These are phyloP conservation scores for Watsonalla cultraria DNA, from an alignment of 2,888 invertebrate species.

Conservation along the genomic window DNA sequence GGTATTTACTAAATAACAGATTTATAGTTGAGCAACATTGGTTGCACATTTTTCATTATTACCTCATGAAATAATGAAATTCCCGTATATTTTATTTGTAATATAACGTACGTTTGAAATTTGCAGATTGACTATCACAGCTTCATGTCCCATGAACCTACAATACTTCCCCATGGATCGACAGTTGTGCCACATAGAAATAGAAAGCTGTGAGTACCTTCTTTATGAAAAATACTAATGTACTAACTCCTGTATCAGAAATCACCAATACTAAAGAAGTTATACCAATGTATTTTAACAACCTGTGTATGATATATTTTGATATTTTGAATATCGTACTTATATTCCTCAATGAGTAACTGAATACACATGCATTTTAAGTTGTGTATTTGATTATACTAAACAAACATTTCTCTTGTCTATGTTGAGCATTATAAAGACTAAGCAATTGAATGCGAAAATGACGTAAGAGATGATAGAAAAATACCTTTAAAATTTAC, in stretches of 20 bases:
- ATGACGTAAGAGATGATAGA: constrained; percentile 49
- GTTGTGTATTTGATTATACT: no score
- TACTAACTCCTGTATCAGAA: no score
- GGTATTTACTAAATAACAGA: constrained; percentile 77
- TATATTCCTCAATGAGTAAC: neutral
- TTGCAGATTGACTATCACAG: constrained; percentile 94
- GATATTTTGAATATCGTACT: neutral
- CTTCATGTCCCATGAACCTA: constrained; percentile 97
- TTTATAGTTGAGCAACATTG: no score
- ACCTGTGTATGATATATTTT: neutral
- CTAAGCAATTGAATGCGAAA: constrained; percentile 1
- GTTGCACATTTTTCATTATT: neutral
- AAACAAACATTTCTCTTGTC: no score
- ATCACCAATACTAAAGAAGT: no score
- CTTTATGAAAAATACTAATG: no score
- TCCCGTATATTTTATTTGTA: no score
- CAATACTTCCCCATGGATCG: constrained; percentile 98
- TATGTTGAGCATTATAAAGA: neutral
- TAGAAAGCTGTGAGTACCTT: constrained; percentile 95
- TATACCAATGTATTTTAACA: constrained; percentile 12
- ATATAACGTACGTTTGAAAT: no score
- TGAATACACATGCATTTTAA: neutral
- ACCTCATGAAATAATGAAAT: no score
- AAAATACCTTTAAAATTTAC: constrained; percentile 40
- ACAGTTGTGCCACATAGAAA: constrained; percentile 95